Conservation (phyloP, 2,113 vertebrate species). For the Empidonax traillii region DNA sequence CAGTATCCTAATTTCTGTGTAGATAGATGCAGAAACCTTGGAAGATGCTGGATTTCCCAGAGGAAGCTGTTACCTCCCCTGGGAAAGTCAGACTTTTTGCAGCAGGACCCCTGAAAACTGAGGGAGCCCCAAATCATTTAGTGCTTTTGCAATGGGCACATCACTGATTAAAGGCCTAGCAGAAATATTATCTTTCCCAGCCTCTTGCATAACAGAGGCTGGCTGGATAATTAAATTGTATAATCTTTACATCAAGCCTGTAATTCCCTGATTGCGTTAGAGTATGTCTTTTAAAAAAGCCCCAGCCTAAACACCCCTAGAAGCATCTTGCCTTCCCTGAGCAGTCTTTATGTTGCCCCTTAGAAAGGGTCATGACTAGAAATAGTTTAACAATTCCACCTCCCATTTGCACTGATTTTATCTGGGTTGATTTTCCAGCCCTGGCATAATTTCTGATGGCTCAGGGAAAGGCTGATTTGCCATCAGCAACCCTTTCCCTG, state of each 20-base stretch:
- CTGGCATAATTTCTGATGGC: neutral
- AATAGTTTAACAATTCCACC: neutral
- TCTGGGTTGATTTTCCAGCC: neutral
- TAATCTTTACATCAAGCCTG: constrained; percentile 36
- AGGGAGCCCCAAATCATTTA: neutral
- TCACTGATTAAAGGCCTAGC: constrained; percentile 22
- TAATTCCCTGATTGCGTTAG: constrained; percentile 12
- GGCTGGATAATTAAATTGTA: constrained; percentile 22
- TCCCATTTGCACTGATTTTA: neutral
- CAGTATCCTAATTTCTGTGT: neutral
- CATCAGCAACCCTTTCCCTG: neutral
- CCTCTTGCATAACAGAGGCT: constrained; percentile 12
- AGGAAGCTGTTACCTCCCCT: neutral
- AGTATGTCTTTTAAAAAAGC: neutral
- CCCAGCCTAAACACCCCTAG: neutral
- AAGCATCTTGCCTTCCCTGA: neutral
- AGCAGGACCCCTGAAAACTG: neutral
- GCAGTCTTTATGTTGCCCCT: neutral
- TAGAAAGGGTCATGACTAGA: neutral
- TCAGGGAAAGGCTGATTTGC: neutral
- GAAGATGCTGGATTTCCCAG: neutral
- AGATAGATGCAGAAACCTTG: neutral
- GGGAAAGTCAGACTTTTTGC: neutral
- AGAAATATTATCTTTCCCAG: constrained; percentile 27
- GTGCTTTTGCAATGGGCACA: neutral